phyloP scores from a whole-genome alignment of 2,888 invertebrate genomes.

The Synergus japonicus region DNA sequence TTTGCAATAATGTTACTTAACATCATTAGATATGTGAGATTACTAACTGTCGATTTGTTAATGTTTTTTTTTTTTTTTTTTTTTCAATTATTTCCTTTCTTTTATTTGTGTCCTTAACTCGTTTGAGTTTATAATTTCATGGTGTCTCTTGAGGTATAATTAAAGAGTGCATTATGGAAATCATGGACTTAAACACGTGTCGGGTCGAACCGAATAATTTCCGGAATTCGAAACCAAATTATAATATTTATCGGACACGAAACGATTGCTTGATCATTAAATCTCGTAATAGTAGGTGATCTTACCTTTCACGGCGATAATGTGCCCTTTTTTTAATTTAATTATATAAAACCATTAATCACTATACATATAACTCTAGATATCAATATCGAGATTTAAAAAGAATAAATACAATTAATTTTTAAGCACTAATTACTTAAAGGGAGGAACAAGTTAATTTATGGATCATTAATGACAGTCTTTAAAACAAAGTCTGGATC shows the following conservation, averaged over 20 bases:
- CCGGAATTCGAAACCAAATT: constrained; percentile 33
- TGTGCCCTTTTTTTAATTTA: constrained; percentile 27
- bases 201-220: constrained; percentile 33
- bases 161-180: constrained; percentile 39
- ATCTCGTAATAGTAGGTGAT: constrained; percentile 3
- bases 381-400: constrained; percentile 59
- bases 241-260: constrained; percentile 39
- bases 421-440: too few relatives aligned
- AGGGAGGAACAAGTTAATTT: too few relatives aligned
- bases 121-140: background rate
- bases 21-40: too few relatives aligned
- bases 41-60: background rate
- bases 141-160: constrained; percentile 13
- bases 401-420: too few relatives aligned
- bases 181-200: constrained; percentile 22
- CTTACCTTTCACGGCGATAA: constrained; percentile 20
- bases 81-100: background rate
- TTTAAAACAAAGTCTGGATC: too few relatives aligned
- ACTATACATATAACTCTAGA: background rate
- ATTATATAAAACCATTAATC: constrained; percentile 29
- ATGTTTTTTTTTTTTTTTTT: too few relatives aligned
- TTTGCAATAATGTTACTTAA: background rate
- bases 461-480: too few relatives aligned
- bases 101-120: background rate
- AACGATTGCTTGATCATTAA: constrained; percentile 36